Percentiles rank a stretch among this genome's conserved stretches.
Conservation (phyloP, 2,797 vertebrate species). For the Urosaurus nigricauda region DNA sequence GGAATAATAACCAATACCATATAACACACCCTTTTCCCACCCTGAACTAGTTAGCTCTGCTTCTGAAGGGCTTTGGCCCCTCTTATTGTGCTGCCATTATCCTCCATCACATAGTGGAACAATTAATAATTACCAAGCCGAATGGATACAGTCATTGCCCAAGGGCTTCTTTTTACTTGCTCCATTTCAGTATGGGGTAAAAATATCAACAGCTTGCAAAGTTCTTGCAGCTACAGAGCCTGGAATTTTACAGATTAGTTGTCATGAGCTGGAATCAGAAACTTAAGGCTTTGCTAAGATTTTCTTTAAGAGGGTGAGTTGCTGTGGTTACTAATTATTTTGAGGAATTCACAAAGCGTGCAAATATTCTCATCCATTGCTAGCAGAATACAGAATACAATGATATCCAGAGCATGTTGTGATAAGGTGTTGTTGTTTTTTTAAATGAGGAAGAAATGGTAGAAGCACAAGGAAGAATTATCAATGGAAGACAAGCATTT, state of each 20-base stretch:
- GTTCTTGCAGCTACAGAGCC: background rate
- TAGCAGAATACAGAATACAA: no score
- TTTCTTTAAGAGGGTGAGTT: no score
- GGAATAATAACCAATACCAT: background rate
- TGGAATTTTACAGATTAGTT: conserved; percentile 10
- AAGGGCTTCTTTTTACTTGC: background rate
- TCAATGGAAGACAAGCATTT: no score
- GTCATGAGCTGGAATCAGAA: conserved; percentile 11
- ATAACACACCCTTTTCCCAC: background rate
- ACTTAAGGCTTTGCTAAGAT: conserved; percentile 2
- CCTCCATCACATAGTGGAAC: background rate
- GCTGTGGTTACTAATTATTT: no score
- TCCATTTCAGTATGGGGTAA: background rate
- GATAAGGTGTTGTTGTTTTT: no score
- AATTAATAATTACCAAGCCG: conserved; percentile 40
- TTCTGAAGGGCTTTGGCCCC: background rate
- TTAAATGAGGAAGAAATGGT: no score
- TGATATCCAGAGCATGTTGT: no score
- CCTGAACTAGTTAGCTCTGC: background rate
- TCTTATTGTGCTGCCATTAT: background rate
- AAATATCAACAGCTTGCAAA: background rate
- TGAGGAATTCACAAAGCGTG: no score
- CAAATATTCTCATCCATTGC: no score
- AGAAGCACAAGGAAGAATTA: no score
- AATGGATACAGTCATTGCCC: background rate